Evolutionary conservation across 2,113 vertebrate species (phyloP), one percentile per base, ranked within the genome.

Genomic region (Bostrychus sinensis): DNA sequence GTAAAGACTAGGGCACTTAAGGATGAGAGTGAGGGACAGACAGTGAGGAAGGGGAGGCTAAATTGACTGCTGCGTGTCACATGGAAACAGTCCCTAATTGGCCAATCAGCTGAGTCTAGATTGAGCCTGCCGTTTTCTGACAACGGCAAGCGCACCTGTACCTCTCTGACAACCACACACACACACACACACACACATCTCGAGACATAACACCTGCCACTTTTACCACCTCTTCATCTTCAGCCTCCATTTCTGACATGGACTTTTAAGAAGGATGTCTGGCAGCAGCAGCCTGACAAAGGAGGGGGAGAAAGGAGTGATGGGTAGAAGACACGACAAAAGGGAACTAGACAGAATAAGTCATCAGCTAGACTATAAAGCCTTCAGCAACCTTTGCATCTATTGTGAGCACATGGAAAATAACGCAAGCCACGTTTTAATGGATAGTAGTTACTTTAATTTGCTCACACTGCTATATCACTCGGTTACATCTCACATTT

Each of bases 21-120:
- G 73, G 69, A 80, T 78, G 62, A 80, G 68, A 69, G 69, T 70
- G 73, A 65, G 62, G 42, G 62, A 69, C 26, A 69, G 77, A 67
- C 61, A 68, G 76, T 62, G 77, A 70, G 70, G 67, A 67, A 56
- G 58, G 42, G 55, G 26, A 74, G 70, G 60, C 71, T 77, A 88
- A 87, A 89, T 81, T 89, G 83, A 91, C 88, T 88, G 66, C 72
- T 16, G 67, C 43, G 11, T 86, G 83, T 87, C 88, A 88, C 86
- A 86, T 77, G 87, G 88, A 90, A 90, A 88, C 83, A 80, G 76
- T 82, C 63, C 66, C 79, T 90, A 91, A 89, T 90, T 90, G 85
- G 87, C 82, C 88, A 88, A 89, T 90, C 86, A 89, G 78, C 73
- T 57, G 36, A 67, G 73, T 72, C 65, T 70, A 84, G 85, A 86